Evolutionary conservation across 2,113 vertebrate genomes (phyloP).

Genomic region (Notarius lentiginosus): DNA sequence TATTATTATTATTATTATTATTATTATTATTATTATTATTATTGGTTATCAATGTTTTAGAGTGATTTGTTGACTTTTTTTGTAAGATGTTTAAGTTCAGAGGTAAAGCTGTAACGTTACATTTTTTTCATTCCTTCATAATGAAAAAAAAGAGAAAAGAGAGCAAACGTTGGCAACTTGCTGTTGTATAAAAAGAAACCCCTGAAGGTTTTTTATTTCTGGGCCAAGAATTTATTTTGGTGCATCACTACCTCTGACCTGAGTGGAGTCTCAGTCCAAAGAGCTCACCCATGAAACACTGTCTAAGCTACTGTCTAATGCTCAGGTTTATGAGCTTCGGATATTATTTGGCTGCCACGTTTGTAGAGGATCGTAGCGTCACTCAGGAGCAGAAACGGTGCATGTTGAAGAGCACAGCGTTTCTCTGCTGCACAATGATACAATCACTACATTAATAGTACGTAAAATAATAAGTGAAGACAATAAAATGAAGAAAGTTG

Average conservation of each 20-base stretch:
- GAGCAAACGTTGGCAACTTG: not conserved
- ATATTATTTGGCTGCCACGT: not conserved
- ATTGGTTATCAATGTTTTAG: not conserved
- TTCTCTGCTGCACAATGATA: not conserved
- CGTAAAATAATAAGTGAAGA: not conserved
- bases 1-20: not conserved
- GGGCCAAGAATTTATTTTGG: not conserved
- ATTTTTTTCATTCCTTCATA: not conserved
- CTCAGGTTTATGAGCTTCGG: not conserved
- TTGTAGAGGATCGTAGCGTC: too few relatives aligned
- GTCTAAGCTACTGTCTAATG: not conserved
- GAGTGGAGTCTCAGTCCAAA: slow-evolving; percentile 29
- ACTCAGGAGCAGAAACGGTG: too few relatives aligned
- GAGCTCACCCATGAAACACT: not conserved
- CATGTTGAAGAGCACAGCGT: not conserved
- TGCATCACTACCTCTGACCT: not conserved
- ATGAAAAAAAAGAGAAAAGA: not conserved
- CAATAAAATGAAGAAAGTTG: slow-evolving; percentile 52
- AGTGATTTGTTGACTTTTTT: not conserved
- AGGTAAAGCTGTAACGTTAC: not conserved
- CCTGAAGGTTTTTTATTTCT: not conserved
- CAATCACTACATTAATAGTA: not conserved
- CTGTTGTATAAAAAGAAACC: not conserved
- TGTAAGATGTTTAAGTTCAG: not conserved
- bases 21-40: not conserved